Percentiles rank a stretch among this genome's conserved stretches.
These are phyloP conservation scores for Lobophora halterata DNA, from an alignment of 2,888 invertebrate species.

Conservation along the genomic window DNA sequence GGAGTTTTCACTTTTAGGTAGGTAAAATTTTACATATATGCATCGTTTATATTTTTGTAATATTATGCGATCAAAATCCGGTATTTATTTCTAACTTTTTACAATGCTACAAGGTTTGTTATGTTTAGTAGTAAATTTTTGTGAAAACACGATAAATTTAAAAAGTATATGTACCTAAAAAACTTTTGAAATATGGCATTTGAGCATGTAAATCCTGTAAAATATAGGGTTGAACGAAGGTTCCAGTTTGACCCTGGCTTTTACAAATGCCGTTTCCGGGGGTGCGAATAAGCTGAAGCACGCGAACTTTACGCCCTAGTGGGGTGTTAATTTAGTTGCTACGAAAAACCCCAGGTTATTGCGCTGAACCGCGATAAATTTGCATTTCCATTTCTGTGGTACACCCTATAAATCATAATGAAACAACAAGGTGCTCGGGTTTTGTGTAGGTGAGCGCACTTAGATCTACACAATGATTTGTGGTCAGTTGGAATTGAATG, in stretches of 20 bases:
- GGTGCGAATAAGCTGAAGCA: slow-evolving; percentile 54
- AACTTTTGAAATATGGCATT: slow-evolving; percentile 25
- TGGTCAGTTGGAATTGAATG: too few relatives aligned
- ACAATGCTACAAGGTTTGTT: too few relatives aligned
- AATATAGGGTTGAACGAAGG: slow-evolving; percentile 38
- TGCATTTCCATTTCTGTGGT: slow-evolving; percentile 24
- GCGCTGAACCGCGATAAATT: slow-evolving; percentile 26
- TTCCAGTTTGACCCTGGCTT: slow-evolving; percentile 42
- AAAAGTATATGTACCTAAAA: slow-evolving; percentile 18
- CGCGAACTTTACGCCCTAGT: slow-evolving; percentile 47
- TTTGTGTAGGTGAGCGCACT: slow-evolving; percentile 21
- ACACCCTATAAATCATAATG: slow-evolving; percentile 25
- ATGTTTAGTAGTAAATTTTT: too few relatives aligned
- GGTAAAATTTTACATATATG: too few relatives aligned
- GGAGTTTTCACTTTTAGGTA: too few relatives aligned
- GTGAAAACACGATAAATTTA: slow-evolving; percentile 18
- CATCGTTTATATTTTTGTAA: too few relatives aligned
- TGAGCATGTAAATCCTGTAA: slow-evolving; percentile 32
- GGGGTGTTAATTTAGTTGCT: slow-evolving; percentile 63
- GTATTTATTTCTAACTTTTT: too few relatives aligned
- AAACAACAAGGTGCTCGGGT: slow-evolving; percentile 18
- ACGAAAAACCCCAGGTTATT: slow-evolving; percentile 22
- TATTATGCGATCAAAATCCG: too few relatives aligned
- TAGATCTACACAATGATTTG: background rate
- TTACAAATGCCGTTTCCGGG: slow-evolving; percentile 60